Conservation (phyloP, 2,113 vertebrate genomes). For the Mustelus asterias region DNA sequence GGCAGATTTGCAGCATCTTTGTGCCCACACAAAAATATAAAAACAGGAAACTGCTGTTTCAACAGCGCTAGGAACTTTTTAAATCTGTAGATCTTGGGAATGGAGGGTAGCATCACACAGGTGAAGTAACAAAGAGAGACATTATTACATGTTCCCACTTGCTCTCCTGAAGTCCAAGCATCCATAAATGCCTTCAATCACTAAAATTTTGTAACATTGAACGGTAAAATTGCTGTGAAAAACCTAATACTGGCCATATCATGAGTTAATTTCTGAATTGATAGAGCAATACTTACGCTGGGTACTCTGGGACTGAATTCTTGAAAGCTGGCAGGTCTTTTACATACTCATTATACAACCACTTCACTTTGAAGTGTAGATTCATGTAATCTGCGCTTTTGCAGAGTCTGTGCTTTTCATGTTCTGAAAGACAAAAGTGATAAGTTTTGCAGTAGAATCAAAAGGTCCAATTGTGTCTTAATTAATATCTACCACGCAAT, state of each 20-base stretch:
- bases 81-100: background rate
- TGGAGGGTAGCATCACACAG: background rate
- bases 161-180: background rate
- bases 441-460: background rate
- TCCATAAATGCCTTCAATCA: background rate
- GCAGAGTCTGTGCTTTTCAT: constrained; percentile 92
- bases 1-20: background rate
- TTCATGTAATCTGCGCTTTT: constrained; percentile 99
- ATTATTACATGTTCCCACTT: background rate
- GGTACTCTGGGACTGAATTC: constrained; percentile 89
- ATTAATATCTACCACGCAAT: background rate
- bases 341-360: constrained; percentile 97
- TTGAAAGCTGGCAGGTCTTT: constrained; percentile 91
- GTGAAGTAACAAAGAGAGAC: background rate
- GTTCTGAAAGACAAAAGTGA: constrained; percentile 58
- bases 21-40: background rate
- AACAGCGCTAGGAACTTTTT: background rate
- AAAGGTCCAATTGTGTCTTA: background rate
- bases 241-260: background rate
- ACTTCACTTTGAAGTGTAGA: constrained; percentile 98
- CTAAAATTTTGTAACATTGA: background rate
- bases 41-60: background rate
- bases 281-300: constrained; percentile 69
- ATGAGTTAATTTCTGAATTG: background rate
- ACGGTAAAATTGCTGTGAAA: background rate